A percentile compares a stretch with the other conserved stretches of the same genome.
Conservation (phyloP, 2,888 invertebrate genomes). For the Muschampia plurimacula region DNA sequence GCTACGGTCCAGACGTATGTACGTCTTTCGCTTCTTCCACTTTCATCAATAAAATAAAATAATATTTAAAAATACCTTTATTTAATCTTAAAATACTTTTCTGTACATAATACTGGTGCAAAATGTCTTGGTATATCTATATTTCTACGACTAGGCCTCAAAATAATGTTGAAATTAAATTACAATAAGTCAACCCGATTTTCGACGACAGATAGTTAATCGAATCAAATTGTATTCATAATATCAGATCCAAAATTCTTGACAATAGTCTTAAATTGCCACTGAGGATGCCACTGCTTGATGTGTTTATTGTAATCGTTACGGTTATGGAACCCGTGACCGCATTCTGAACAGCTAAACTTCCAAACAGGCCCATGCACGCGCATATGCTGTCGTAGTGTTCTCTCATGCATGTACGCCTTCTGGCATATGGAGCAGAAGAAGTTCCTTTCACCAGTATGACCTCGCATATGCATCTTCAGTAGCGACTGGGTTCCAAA, state of each 20-base stretch:
- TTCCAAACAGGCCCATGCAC: conserved; percentile 70
- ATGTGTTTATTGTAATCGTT: conserved; percentile 74
- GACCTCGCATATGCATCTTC: conserved; percentile 74
- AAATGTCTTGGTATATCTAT: not conserved
- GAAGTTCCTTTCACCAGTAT: conserved; percentile 76
- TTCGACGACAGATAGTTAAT: not conserved
- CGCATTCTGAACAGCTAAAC: conserved; percentile 70
- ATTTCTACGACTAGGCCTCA: not conserved
- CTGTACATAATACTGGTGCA: conserved; percentile 27
- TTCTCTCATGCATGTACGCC: conserved; percentile 76
- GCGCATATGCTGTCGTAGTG: conserved; percentile 74
- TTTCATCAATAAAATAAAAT: too few species aligned
- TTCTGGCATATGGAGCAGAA: conserved; percentile 72
- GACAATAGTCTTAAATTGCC: conserved; percentile 67
- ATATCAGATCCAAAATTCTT: conserved; percentile 61
- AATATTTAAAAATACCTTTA: conserved; percentile 3
- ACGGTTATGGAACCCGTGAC: conserved; percentile 68
- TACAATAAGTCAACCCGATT: not conserved
- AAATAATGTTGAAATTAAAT: not conserved
- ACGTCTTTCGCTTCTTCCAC: too few species aligned
- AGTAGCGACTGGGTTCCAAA: conserved; percentile 72
- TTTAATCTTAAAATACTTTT: not conserved
- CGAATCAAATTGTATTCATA: conserved; percentile 22
- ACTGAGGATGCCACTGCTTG: conserved; percentile 77
- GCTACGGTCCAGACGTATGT: too few species aligned